Evolutionary conservation across 2,797 vertebrate species (phyloP).

Genomic region (Liparis tanakae): DNA sequence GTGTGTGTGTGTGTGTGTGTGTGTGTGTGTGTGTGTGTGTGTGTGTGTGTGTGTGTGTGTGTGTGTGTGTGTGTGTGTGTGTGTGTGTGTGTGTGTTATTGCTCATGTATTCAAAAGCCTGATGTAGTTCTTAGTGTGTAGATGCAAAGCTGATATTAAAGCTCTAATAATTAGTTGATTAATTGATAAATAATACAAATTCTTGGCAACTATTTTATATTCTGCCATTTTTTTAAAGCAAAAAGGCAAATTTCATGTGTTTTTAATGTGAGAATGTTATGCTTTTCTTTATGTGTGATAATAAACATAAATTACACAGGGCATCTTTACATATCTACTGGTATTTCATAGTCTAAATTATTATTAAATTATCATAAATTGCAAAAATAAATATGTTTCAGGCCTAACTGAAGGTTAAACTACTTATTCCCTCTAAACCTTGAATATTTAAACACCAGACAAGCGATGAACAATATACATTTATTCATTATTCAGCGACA

Average conservation of each 20-base stretch:
- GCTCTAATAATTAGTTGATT: not conserved
- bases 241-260: not conserved
- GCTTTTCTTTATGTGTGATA: not conserved
- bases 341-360: not conserved
- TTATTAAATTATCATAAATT: not conserved
- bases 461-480: not conserved
- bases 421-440: too few species aligned
- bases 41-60: not conserved
- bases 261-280: not conserved
- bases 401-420: not conserved
- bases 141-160: constrained; percentile 76
- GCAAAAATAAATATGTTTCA: not conserved
- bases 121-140: not conserved
- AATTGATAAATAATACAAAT: not conserved
- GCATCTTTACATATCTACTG: not conserved
- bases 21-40: not conserved
- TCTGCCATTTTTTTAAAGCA: not conserved
- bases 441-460: not conserved
- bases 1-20: not conserved
- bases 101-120: too few species aligned
- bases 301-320: not conserved
- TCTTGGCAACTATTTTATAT: not conserved
- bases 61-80: not conserved
- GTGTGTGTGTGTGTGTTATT: not conserved
- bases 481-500: too few species aligned